These are phyloP conservation scores for Ceratothoa steindachneri DNA, from an alignment of 2,888 invertebrate genomes.

Conservation along the genomic window DNA sequence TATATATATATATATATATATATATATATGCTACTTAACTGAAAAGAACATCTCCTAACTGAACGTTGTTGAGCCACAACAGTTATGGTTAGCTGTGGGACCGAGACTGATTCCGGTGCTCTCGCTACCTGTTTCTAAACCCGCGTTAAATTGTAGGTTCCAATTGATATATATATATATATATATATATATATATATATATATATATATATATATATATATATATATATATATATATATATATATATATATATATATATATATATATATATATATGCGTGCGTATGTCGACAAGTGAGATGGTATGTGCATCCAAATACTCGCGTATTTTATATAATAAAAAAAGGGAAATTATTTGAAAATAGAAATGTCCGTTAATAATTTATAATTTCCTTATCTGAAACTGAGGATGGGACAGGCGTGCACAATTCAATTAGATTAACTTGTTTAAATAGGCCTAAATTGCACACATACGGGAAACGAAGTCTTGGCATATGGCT, in stretches of 20 bases:
- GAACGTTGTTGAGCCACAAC: too few species aligned
- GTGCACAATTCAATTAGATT: neutral
- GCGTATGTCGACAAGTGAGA: neutral
- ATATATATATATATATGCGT: neutral
- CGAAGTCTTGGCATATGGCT: neutral
- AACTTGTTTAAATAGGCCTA: neutral
- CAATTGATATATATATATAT: too few species aligned
- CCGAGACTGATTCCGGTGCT: too few species aligned
- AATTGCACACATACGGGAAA: neutral
- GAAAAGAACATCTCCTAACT: too few species aligned
- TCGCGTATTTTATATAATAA: neutral
- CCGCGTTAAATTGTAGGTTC: too few species aligned
- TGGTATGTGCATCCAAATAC: neutral
- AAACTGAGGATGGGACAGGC: neutral
- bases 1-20: too few species aligned
- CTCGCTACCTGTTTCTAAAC: too few species aligned
- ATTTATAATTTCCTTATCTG: neutral
- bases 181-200: too few species aligned
- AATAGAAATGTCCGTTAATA: neutral
- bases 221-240: too few species aligned
- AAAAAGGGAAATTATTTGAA: neutral
- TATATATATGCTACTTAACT: too few species aligned
- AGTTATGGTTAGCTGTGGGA: too few species aligned
- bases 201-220: too few species aligned
- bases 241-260: neutral